phyloP scores from a whole-genome alignment of 2,797 vertebrate genomes.

The Sphaeramia orbicularis region DNA sequence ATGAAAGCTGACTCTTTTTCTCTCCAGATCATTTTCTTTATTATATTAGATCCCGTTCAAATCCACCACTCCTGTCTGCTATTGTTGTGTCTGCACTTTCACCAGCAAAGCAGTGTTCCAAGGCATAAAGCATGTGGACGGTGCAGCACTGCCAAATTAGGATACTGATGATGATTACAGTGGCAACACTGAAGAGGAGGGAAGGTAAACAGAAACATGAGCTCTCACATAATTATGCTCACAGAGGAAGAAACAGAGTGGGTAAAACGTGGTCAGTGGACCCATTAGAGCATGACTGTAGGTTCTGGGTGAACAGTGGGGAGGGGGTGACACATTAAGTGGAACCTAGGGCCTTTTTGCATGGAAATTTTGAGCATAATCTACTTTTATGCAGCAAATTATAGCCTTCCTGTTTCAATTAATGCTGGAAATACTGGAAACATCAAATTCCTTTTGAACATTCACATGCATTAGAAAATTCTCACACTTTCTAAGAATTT shows the following conservation, averaged over 20 bases:
- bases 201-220: slow-evolving; percentile 47
- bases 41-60: slow-evolving; percentile 11
- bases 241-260: slow-evolving; percentile 22
- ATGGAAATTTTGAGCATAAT: no score
- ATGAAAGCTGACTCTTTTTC: no score
- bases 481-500: no score
- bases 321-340: no score
- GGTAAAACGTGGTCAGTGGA: no score
- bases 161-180: slow-evolving; percentile 60
- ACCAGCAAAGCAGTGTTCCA: slow-evolving; percentile 17
- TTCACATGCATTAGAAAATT: no score
- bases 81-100: slow-evolving; percentile 22
- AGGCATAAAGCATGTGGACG: slow-evolving; percentile 24
- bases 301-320: no score
- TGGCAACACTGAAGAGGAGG: slow-evolving; percentile 44
- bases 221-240: slow-evolving; percentile 41
- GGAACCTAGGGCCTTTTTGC: neutral
- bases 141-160: slow-evolving; percentile 72
- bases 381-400: no score
- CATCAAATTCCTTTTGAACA: no score
- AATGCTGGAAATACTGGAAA: no score
- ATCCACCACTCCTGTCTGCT: slow-evolving; percentile 2
- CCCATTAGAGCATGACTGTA: no score
- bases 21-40: neutral
- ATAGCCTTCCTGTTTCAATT: no score